Base-by-base conservation (phyloP, 1,140 invertebrate species). In the Drosophila sucinea region DNA sequence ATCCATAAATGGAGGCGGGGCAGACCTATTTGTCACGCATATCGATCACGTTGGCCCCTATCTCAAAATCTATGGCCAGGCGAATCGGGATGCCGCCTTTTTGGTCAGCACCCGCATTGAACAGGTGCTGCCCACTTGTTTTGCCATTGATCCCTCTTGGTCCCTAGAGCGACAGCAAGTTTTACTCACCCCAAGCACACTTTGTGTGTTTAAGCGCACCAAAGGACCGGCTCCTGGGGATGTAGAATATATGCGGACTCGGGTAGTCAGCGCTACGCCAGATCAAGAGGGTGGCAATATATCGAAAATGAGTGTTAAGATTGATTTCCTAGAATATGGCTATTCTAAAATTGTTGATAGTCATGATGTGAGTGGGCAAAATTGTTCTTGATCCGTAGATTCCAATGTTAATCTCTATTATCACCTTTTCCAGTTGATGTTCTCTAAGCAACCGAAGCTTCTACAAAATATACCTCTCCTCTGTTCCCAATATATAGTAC, bases 301-400 rank as follows among this genome's bases (percentile, higher is more conserved):
- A 38, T 38, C 68, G 83, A 6, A 70, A 93, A 64, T 95, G 94
- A 70, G 74, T 35, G 83, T 81, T 8, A 82, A 91, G 69, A 94
- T 96, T 3, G 93, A 94, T 41, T 95, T 96, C 63, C 93, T 96
- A 4, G 96, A 96, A 90, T 96, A 95, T 85, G 96, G 96, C 64
- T 95, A 95, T 35, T 83, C 70, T 56, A 74, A 70, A 33, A 81
- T 66, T 47, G 89, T 91, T 23, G 77, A 75, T 60, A 77, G 78
- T 66, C 68, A 73, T 58, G 89, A 92, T 73, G 91, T 92, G 64
- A 90, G 87, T 81, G 25, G 56, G 40, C 23, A 30, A 1, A 2
- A 11, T 29, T 35, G 11, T 7, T 17, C 17, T 17, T 17, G 17
- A 23, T 8, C 11, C 30, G 32, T 40, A 51, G 30, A 23, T 67